Evolutionary conservation across 2,797 vertebrate species (phyloP).

Genomic region (Sciurus carolinensis): DNA sequence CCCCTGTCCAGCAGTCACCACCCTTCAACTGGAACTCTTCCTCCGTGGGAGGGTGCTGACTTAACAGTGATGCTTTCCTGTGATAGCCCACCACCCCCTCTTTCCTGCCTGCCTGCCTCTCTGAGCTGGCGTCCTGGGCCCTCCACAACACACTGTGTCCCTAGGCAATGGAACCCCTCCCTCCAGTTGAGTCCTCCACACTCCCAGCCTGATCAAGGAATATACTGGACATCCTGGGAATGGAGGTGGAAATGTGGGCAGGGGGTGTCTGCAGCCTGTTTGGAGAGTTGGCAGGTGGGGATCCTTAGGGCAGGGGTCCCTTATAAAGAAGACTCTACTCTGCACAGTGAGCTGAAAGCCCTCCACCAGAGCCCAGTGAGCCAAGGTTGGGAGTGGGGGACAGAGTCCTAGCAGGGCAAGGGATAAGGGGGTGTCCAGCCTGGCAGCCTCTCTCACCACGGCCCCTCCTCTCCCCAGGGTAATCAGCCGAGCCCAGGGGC

Average conservation of each 20-base stretch:
- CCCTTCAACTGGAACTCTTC: not conserved
- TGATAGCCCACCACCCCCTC: not conserved
- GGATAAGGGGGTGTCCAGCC: not conserved
- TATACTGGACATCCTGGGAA: not conserved
- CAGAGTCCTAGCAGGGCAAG: not conserved
- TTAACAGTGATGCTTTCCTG: not conserved
- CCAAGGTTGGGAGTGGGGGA: not conserved
- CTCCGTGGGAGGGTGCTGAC: not conserved
- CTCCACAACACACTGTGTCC: not conserved
- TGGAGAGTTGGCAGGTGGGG: not conserved
- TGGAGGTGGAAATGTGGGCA: not conserved
- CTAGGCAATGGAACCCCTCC: not conserved
- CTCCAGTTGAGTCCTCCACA: not conserved
- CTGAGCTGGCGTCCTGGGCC: not conserved
- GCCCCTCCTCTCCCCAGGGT: slow-evolving; percentile 90
- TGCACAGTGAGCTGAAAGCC: not conserved
- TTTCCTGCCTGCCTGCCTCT: not conserved
- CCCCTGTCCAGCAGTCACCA: not conserved
- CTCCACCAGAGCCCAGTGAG: not conserved
- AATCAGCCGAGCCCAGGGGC: slow-evolving; percentile 98
- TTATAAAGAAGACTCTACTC: not conserved
- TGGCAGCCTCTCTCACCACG: not conserved
- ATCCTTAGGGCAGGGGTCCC: not conserved
- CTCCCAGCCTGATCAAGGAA: not conserved
- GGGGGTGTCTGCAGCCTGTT: not conserved